Percentiles rank a stretch among this genome's conserved stretches.
Evolutionary conservation across 2,797 vertebrate genomes (phyloP).

Genomic region (Spea hammondii): DNA sequence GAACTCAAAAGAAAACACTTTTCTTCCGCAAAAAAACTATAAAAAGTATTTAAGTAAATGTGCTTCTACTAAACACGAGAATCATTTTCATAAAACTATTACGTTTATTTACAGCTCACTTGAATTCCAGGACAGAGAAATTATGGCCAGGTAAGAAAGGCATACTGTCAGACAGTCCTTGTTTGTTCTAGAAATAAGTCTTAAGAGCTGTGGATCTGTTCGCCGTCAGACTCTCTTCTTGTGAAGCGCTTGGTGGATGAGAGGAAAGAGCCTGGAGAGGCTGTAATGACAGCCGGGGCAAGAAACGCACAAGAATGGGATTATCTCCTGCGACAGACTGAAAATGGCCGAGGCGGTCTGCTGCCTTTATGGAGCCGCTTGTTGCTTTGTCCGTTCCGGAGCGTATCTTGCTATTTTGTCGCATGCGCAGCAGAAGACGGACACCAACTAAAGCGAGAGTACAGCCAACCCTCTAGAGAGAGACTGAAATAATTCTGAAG

Average conservation of each 20-base stretch:
- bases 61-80: too few species aligned
- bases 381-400: background rate
- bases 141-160: background rate
- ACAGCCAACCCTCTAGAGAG: too few species aligned
- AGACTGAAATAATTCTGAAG: too few species aligned
- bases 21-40: too few species aligned
- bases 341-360: background rate
- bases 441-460: too few species aligned
- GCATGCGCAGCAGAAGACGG: too few species aligned
- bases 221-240: conserved; percentile 21
- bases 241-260: too few species aligned
- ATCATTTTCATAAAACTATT: too few species aligned
- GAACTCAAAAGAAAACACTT: too few species aligned
- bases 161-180: background rate
- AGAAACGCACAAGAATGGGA: background rate
- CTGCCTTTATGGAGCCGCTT: background rate
- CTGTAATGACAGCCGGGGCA: conserved; percentile 6
- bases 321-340: conserved; percentile 9
- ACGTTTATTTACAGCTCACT: background rate
- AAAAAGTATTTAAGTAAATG: too few species aligned
- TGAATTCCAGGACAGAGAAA: background rate
- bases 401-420: background rate
- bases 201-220: conserved; percentile 12
- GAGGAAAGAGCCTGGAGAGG: conserved; percentile 15
- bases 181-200: conserved; percentile 28